Base-by-base conservation (phyloP, 1,140 invertebrate genomes). In the Trinorchestia longiramus region DNA sequence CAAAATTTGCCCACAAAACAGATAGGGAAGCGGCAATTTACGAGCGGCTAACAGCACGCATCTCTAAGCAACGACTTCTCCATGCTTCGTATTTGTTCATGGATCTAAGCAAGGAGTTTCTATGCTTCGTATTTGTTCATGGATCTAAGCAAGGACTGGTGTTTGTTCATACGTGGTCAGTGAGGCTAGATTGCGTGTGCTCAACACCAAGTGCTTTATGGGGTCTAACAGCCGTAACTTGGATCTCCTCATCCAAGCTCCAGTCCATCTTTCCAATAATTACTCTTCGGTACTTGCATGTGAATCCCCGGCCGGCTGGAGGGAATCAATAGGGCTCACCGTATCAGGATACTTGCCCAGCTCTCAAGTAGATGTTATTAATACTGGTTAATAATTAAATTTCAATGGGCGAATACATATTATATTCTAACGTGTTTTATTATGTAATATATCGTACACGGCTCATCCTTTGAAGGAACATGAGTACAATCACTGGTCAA, bases 21-120 rank as follows among this genome's bases (percentile, higher is more conserved):
- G 92, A 94, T 94, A 94, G 92, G 92, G 92, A 94, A 94, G 92
- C 92, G 92, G 92, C 41, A 94, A 94, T 94, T 94, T 94, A 94
- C 92, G 92, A 94, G 43, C 92, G 36, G 43, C 92, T 94, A 94
- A 94, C 92, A 45, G 92, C 92, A 94, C 92, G 92, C 92, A 94
- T 94, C 43, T 94, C 92, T 94, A 94, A 94, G 92, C 92, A 94
- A 94, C 92, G 92, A 94, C 92, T 94, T 45, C 92, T 94, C 92
- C 43, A 43, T 44, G 88, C 41, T 44, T 43, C 41, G 43, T 91
- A 91, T 91, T 91, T 91, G 88, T 91, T 91, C 88, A 42, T 91
- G 88, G 88, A 91, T 91, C 88, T 42, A 91, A 91, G 88, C 19
- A 91, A 91, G 28, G 88, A 91, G 28, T 91, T 42, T 91, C 88